Evolutionary conservation across 2,888 invertebrate species (phyloP).

Genomic region (Netelia melanura): DNA sequence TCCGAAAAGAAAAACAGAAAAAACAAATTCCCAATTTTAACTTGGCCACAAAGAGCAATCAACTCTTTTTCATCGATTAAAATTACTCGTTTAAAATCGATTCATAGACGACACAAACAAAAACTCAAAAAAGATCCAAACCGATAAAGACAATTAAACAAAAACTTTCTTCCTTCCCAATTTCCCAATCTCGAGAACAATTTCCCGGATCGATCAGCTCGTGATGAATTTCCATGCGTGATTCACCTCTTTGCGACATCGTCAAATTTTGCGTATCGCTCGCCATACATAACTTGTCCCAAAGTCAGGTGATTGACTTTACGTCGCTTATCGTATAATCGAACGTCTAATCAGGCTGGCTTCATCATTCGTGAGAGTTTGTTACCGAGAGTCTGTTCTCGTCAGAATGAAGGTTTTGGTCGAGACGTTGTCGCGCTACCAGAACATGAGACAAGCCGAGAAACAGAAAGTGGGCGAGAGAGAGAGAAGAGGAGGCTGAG

Average conservation of each 20-base stretch:
- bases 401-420: conserved; percentile 39
- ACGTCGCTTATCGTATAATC: conserved; percentile 53
- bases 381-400: conserved; percentile 53
- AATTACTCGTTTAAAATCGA: not conserved
- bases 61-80: not conserved
- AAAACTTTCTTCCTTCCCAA: not conserved
- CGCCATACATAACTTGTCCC: conserved; percentile 6
- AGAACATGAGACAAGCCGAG: conserved; percentile 39
- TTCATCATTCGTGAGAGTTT: conserved; percentile 37
- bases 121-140: not conserved
- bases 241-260: not conserved
- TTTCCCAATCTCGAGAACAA: not conserved
- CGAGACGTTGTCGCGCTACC: conserved; percentile 35
- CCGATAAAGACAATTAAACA: not conserved
- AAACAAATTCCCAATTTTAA: not conserved
- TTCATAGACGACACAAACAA: too few relatives aligned
- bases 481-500: not conserved
- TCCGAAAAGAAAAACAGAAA: too few relatives aligned
- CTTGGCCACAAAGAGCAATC: not conserved
- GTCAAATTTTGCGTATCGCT: not conserved
- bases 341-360: conserved; percentile 33
- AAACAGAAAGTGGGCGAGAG: conserved; percentile 40
- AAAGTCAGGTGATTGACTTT: conserved; percentile 48
- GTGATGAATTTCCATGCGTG: not conserved
- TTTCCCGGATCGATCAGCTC: not conserved